Evolutionary conservation across 2,113 vertebrate species (phyloP).

Genomic region (Anseranas semipalmata): DNA sequence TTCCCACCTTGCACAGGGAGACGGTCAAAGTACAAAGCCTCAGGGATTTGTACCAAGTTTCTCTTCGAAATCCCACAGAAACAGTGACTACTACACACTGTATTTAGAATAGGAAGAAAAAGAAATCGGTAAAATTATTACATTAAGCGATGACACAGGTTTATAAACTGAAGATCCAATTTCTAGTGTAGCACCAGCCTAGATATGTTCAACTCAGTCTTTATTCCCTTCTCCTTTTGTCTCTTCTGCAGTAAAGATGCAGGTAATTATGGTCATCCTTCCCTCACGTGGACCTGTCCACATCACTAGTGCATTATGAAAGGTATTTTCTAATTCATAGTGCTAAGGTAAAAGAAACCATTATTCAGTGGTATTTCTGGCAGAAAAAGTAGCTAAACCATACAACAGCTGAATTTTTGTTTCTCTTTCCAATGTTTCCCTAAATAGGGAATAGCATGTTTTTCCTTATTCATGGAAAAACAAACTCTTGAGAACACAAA

Average conservation of each 20-base stretch:
- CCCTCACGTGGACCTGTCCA: neutral
- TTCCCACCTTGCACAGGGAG: neutral
- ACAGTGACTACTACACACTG: neutral
- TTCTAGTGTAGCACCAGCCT: neutral
- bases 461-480: neutral
- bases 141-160: rapidly evolving
- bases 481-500: neutral
- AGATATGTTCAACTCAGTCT: neutral
- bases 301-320: neutral
- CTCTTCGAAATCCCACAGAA: neutral
- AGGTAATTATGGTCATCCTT: neutral
- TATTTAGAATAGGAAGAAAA: neutral
- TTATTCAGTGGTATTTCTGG: neutral
- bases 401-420: neutral
- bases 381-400: neutral
- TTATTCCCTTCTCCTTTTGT: neutral
- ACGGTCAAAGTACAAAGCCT: too few species aligned
- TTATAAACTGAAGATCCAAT: neutral
- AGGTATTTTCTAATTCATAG: neutral
- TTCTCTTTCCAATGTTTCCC: neutral
- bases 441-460: neutral
- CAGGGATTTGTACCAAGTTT: rapidly evolving
- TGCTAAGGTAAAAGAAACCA: neutral
- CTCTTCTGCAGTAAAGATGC: neutral
- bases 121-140: neutral